These are phyloP conservation scores for Potorous gilbertii DNA, from an alignment of 2,797 vertebrate genomes.

Conservation along the genomic window DNA sequence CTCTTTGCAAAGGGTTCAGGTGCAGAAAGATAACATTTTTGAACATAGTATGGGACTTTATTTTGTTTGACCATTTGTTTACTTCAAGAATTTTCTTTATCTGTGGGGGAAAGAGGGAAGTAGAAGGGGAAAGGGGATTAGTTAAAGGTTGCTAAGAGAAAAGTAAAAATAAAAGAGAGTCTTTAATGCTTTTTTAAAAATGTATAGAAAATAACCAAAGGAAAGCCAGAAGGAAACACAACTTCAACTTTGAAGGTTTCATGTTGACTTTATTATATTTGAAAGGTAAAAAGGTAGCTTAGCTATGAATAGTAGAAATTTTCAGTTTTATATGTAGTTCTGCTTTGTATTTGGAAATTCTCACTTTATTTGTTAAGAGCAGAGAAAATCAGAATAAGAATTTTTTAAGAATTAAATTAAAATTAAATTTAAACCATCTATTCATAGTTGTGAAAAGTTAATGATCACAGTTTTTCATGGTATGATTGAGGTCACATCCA, in stretches of 20 bases:
- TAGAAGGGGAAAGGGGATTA: not conserved
- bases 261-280: not conserved
- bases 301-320: not conserved
- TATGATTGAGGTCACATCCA: not conserved
- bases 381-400: not conserved
- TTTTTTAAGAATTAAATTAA: not conserved
- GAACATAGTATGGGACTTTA: not conserved
- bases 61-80: not conserved
- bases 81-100: not conserved
- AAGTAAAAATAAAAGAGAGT: not conserved
- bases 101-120: not conserved
- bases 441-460: not conserved
- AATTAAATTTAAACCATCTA: too few species aligned
- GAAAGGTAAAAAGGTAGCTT: not conserved
- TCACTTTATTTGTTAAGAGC: not conserved
- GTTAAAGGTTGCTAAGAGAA: not conserved
- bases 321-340: not conserved
- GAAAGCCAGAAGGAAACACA: not conserved
- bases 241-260: not conserved
- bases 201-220: not conserved
- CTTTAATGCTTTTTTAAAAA: not conserved
- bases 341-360: not conserved
- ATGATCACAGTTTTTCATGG: not conserved
- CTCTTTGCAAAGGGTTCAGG: not conserved
- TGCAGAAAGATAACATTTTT: not conserved